phyloP scores from a whole-genome alignment of 92 coral and sea anemone genomes.

The Bergia sp. region DNA sequence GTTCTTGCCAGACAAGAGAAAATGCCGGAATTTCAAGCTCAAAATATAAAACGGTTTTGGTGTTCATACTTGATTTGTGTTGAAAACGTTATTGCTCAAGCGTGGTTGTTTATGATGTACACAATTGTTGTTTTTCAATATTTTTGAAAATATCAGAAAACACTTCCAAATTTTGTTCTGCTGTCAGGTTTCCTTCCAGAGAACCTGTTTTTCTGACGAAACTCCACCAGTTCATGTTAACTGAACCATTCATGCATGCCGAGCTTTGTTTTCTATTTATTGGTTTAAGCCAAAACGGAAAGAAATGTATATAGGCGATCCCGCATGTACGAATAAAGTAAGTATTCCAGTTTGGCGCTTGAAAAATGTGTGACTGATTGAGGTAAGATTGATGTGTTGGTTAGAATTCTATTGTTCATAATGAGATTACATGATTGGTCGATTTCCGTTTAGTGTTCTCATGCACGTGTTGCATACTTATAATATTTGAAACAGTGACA shows the following conservation, averaged over 20 bases:
- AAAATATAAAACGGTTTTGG: neutral
- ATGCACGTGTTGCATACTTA: too few species aligned
- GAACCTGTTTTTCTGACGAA: neutral
- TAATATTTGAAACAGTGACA: neutral
- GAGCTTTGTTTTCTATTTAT: neutral
- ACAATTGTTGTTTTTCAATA: neutral
- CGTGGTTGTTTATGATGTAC: neutral
- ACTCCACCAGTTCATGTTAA: neutral
- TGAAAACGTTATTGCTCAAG: neutral
- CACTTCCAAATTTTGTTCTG: neutral
- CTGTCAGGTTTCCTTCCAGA: neutral
- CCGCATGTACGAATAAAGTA: neutral
- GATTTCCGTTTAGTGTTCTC: neutral
- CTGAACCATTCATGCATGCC: neutral
- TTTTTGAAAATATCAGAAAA: neutral
- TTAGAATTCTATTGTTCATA: neutral
- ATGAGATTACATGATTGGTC: neutral
- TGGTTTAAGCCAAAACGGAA: neutral
- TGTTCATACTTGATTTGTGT: neutral
- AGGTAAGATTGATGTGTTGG: neutral
- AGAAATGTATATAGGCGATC: neutral
- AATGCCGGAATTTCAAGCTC: neutral
- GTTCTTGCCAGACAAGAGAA: neutral
- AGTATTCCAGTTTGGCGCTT: neutral
- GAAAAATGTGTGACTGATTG: neutral